Percentiles rank a stretch among this genome's conserved stretches.
Conservation (phyloP, 2,113 vertebrate genomes). For the Agelaius phoeniceus region DNA sequence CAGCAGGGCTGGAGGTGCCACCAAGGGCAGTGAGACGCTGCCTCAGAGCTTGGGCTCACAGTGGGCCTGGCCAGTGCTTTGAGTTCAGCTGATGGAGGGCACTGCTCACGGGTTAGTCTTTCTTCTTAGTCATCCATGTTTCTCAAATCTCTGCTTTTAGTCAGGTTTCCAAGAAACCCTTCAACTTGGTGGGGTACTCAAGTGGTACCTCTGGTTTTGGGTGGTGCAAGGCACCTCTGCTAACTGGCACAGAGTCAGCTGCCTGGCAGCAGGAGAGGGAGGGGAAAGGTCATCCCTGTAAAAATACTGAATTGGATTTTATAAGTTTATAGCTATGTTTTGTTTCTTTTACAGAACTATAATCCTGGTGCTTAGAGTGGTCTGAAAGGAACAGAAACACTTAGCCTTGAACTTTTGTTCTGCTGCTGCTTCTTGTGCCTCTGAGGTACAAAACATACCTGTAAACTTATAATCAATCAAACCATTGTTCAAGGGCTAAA, state of each 20-base stretch:
- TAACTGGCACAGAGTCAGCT: rapidly evolving
- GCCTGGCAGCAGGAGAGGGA: neutral
- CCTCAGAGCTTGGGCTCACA: neutral
- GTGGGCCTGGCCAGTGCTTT: neutral
- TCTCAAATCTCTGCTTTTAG: neutral
- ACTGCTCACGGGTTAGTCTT: neutral
- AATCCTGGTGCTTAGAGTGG: conserved; percentile 66
- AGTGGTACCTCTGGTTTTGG: neutral
- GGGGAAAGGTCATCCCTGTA: neutral
- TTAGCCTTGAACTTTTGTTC: conserved; percentile 73
- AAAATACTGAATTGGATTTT: conserved; percentile 37
- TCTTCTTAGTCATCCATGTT: neutral
- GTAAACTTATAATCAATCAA: conserved; percentile 63
- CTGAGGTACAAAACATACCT: conserved; percentile 67
- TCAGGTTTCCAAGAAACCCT: neutral
- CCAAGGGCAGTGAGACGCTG: rapidly evolving
- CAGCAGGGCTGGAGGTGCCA: neutral
- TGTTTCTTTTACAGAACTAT: conserved; percentile 64
- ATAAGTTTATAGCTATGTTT: conserved; percentile 66
- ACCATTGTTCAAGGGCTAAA: neutral
- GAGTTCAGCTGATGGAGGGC: neutral
- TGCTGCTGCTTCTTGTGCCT: conserved; percentile 64
- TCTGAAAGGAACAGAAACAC: conserved; percentile 73
- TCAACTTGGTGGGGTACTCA: neutral
- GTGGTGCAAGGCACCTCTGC: neutral